Base-by-base conservation (phyloP, 2,797 vertebrate genomes). In the Sorex maritimensis region DNA sequence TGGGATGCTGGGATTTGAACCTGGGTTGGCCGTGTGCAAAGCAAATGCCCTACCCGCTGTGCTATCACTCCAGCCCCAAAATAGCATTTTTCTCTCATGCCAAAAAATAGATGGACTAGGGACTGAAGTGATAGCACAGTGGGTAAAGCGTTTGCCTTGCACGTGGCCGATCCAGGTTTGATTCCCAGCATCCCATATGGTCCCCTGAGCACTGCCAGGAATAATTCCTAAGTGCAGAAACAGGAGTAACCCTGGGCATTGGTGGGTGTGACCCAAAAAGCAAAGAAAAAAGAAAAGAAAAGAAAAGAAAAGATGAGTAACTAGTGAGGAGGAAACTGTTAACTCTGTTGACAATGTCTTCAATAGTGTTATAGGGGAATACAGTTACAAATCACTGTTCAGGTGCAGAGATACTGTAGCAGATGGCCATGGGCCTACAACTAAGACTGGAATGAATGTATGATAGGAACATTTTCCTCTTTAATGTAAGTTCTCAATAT, bases 321-420 rank as follows among this genome's bases (percentile, higher is more conserved):
- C 21, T 65, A 65, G 28, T 90, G 5, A 87, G 34, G 67, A 19
- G 17, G 80, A 13, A 88, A n/a, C 28, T n/a, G 26, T 88, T 44
- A 5, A 68, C 85, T 41, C 46, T 46, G 83, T 58, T 92, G 21
- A 72, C 75, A 72, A 38, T 68, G 86, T 81, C 44, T 94, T 86
- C 38, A 28, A 88, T 46, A 55, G 0, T 58, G 10, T 83, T 30
- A 81, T 30, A 81, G 34, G 15, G 10, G 26, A 95, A 92, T 91
- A 93, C 86, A 65, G 73, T 77, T 90, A 78, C 17, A 95, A 94
- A 84, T 79, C 74, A 81, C 41, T 86, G 80, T 67, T 86, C 75
- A 92, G 71, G 30, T 55, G 17, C 17, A 55, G 52, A 78, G 71
- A 82, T 81, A 89, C 1, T 91, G 34, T 78, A 75, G 63, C 78